Evolutionary conservation across 2,888 invertebrate species (phyloP), one percentile per base, ranked within the genome.

Genomic region (Scaptomyza polygonia): DNA sequence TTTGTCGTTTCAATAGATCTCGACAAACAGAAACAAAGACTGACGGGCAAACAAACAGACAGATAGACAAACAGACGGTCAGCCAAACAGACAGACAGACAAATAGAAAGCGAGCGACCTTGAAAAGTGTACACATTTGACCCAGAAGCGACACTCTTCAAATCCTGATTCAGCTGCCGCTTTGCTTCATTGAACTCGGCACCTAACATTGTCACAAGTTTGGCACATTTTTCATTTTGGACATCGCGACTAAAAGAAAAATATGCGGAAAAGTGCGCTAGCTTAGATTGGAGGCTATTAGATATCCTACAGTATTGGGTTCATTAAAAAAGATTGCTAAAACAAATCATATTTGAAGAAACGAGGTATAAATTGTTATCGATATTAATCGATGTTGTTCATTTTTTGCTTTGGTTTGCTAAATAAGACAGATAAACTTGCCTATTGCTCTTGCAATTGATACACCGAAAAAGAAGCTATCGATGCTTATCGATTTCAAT

Each of bases 161-260:
- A 21, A 12, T n/a, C n/a, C 39, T 14, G 36, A 12, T 21, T 16
- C 53, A 36, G 36, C 29, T 51, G 36, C 7, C 4, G 39, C 9
- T 39, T 16, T 39, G 16, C 39, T 39, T 6, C 14, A 7, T 9
- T 1, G 7, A 34, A 14, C 40, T 29, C 39, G 34, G 42, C 42
- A 59, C 45, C 43, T 43, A 51, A 9, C 54, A 56, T 54, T 73
- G 72, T 51, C 56, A 72, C 72, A 80, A 80, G 58, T 83, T 78
- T 78, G 76, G 56, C 78, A 76, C 76, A 80, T 80, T 77, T 78
- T 78, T 83, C 76, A 83, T 72, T 59, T 62, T 29, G 68, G 48
- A 69, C 68, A 73, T 30, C 32, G 40, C 49, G 14, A 49, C 43
- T 29, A 72, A 48, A 49, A 39, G 25, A 39, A 40, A 34, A 4